Evolutionary conservation across 1,140 invertebrate genomes (phyloP), one percentile per base, ranked within the genome.

Genomic region (Drosophila baimaii): DNA sequence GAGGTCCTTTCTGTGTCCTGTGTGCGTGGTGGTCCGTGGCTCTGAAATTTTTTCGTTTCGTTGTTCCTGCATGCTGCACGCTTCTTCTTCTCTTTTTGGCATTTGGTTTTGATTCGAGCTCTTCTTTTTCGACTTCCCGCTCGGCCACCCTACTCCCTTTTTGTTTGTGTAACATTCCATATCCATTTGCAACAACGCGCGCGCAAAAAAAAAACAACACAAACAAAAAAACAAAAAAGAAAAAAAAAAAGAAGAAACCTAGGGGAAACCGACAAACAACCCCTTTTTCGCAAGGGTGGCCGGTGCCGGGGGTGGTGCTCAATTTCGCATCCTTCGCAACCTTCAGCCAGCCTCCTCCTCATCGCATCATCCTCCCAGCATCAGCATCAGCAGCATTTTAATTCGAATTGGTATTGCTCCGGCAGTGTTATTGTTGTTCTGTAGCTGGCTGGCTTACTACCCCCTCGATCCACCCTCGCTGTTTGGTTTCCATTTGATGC

Each of bases 401-500:
- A 86, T 86, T 86, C 83, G 84, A 88, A 86, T 83, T 86, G 83
- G 61, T 88, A 82, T 88, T 88, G 76, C 81, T 77, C 56, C 19
- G 75, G 82, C 83, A 79, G 70, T 85, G 79, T 82, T 84, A 84
- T 84, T 84, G 81, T 85, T 84, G 77, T 84, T 69, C 59, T 64
- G 58, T 71, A 51, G 59, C 70, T 46, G 58, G 68, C 69, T 65
- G 58, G 68, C 69, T 65, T 74, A 74, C 58, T 61, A 35, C 57
- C 46, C 52, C 33, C 37, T 13, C 41, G 44, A 23, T 19, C 33
- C 62, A 69, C 65, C 65, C 65, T 69, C 65, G 59, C 79, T 84
- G 69, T 88, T 86, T 83, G 83, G 83, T 88, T 86, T 86, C 83
- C 83, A 86, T 88, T 86, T 86, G 83, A 86, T 86, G 84, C 83